Evolutionary conservation across 2,113 vertebrate species (phyloP).

Genomic region (Daboia siamensis): DNA sequence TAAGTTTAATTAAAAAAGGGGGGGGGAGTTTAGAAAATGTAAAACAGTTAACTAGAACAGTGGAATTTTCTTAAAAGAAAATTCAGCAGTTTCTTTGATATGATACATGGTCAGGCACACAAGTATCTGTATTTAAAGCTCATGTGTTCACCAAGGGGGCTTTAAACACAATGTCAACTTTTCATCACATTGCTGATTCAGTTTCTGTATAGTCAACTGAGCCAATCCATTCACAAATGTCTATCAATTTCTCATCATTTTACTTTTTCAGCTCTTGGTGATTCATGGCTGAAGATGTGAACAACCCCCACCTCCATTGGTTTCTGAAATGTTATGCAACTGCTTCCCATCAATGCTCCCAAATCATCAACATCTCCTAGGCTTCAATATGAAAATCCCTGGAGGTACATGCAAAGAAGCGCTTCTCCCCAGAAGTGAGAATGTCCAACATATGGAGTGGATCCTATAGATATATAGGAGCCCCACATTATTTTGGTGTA

Average conservation of each 20-base stretch:
- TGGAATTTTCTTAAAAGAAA: not conserved
- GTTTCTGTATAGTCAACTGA: not conserved
- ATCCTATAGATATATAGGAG: not conserved
- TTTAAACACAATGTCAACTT: not conserved
- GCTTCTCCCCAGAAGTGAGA: not conserved
- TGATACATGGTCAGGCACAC: not conserved
- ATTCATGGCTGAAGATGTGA: not conserved
- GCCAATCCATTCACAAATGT: not conserved
- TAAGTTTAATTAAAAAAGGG: slow-evolving; percentile 6
- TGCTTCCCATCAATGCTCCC: not conserved
- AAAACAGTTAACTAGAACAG: not conserved
- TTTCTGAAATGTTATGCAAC: not conserved
- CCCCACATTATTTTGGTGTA: not conserved
- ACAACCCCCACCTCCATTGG: too few species aligned
- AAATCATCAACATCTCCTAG: not conserved
- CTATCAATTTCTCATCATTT: not conserved
- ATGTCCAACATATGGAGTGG: not conserved
- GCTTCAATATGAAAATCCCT: not conserved
- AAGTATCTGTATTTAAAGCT: not conserved
- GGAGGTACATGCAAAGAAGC: not conserved
- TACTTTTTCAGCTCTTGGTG: not conserved
- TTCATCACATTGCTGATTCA: not conserved
- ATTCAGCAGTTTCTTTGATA: not conserved
- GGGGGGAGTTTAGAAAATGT: not conserved
- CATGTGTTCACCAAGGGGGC: not conserved